Base-by-base conservation (phyloP, 2,888 invertebrate species). In the Cephus pygmeus region DNA sequence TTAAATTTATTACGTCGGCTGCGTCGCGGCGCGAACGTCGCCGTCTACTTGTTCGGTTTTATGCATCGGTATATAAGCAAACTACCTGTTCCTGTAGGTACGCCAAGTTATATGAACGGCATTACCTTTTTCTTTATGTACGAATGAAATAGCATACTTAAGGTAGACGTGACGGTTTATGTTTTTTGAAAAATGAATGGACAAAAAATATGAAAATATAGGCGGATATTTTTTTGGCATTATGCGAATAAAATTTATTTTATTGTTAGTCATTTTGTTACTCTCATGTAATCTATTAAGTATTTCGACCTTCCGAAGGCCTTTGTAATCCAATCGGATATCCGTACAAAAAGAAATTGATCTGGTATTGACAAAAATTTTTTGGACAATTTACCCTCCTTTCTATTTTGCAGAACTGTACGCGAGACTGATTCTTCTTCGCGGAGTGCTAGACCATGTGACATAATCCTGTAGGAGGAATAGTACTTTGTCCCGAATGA, bases 381-480 rank as follows among this genome's bases (percentile, higher is more conserved):
- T 89, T 89, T 90, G 86, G 89, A 88, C 90, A 90, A 90, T 90
- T 90, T 90, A 86, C 87, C 87, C 87, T 89, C 87, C 86, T 89
- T 87, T 82, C 86, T 86, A 84, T 84, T 83, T 81, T 82, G 83
- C 81, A 83, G 85, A 82, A 56, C 23, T 56, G 56, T 82, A 83
- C 75, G 81, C 84, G 82, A 83, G 81, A 77, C 80, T 56, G 79
- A 84, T 81, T 81, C 82, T 80, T 82, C 83, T 79, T 78, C 79
- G 76, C 76, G 84, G 81, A 84, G 84, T 88, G 89, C 86, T 85
- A 87, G 88, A 88, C 88, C 89, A 87, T 87, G 88, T 88, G 88
- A 89, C 87, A 88, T 89, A 90, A 90, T 89, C 89, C 87, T 81
- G 85, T 87, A 81, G 86, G 85, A 84, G 83, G 83, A 83, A 83